Conservation (phyloP, 1,140 invertebrate genomes). For the Andrena cerasifolii region DNA sequence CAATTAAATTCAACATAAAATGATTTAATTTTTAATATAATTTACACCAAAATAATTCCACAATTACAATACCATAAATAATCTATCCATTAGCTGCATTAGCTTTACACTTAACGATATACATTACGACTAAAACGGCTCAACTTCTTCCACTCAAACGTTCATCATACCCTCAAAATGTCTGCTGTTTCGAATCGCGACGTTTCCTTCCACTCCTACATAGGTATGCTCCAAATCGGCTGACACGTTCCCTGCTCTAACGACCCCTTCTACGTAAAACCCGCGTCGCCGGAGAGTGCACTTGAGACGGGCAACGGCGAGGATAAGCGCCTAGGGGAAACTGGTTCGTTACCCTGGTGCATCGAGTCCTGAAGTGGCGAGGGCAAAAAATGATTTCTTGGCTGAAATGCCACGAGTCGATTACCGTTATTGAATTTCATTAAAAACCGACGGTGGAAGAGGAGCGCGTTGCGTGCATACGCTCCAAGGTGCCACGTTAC, state of each 20-base stretch:
- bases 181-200: neutral
- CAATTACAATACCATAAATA: too few species aligned
- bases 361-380: constrained; percentile 9
- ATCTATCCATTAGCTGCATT: too few species aligned
- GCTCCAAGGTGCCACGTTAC: constrained; percentile 48
- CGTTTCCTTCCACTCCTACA: too few species aligned
- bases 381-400: constrained; percentile 36
- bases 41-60: too few species aligned
- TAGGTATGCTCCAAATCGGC: too few species aligned
- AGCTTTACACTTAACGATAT: too few species aligned
- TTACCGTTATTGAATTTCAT: constrained; percentile 73
- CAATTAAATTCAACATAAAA: too few species aligned
- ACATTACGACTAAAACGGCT: neutral
- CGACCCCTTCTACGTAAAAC: constrained; percentile 47
- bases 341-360: constrained; percentile 58
- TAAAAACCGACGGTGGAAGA: constrained; percentile 46
- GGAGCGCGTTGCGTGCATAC: constrained; percentile 54
- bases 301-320: constrained; percentile 33
- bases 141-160: neutral
- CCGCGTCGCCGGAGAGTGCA: constrained; percentile 35
- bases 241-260: constrained; percentile 32
- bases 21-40: too few species aligned
- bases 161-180: too few species aligned
- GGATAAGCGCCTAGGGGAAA: constrained; percentile 51
- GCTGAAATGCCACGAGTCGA: constrained; percentile 60